Percentiles rank a stretch among this genome's conserved stretches.
Conservation (phyloP, 1,140 invertebrate genomes). For the Cataglyphis hispanica region DNA sequence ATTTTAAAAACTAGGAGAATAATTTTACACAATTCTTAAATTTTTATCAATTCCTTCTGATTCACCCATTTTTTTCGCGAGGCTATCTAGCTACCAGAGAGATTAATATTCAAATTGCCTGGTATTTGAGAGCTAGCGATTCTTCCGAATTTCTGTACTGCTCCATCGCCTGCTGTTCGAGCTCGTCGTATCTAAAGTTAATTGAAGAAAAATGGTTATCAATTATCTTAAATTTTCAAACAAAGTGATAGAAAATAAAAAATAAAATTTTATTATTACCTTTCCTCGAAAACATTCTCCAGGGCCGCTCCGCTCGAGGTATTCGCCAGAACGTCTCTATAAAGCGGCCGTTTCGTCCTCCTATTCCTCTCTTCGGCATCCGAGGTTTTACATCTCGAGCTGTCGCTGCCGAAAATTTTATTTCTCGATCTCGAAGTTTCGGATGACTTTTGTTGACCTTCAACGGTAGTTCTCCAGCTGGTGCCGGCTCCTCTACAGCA, state of each 20-base stretch:
- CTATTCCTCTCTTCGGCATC: constrained; percentile 1
- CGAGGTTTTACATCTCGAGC: background rate
- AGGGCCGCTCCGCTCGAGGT: constrained; percentile 11
- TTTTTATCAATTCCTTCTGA: background rate
- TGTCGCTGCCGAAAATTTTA: background rate
- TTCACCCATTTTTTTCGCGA: background rate
- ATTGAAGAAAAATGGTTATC: background rate
- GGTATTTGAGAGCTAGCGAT: constrained; percentile 81
- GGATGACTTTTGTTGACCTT: background rate
- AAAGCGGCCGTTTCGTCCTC: constrained; percentile 71
- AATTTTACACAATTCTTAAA: background rate
- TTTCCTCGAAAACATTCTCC: constrained; percentile 75
- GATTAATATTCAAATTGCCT: constrained; percentile 71
- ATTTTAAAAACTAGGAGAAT: background rate
- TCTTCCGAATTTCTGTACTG: constrained; percentile 83
- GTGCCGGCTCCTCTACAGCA: background rate
- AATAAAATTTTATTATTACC: constrained; percentile 14
- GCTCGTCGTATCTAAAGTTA: constrained; percentile 77
- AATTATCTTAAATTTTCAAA: constrained; percentile 16
- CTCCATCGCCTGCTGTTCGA: constrained; percentile 83
- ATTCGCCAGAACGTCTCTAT: constrained; percentile 79
- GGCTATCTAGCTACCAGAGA: background rate
- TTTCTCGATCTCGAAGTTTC: constrained; percentile 19
- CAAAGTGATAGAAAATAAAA: too few species aligned
- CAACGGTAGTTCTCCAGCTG: constrained; percentile 5